Conservation (phyloP, 64 coral and sea anemone species). For the Pocillopora damicornis region DNA sequence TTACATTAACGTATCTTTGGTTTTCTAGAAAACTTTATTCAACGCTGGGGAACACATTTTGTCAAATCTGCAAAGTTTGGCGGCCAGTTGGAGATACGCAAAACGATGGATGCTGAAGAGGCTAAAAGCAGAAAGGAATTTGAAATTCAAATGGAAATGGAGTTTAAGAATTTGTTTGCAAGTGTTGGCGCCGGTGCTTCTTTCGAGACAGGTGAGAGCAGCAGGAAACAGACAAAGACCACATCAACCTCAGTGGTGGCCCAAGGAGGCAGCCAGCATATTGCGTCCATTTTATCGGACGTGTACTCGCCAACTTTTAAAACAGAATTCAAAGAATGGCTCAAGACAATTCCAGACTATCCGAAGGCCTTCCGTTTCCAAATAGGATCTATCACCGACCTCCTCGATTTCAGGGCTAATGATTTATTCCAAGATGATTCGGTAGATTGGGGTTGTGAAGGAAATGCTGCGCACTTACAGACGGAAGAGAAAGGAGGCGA, state of each 20-base stretch:
- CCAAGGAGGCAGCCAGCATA: slow-evolving; percentile 40
- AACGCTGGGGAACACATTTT: slow-evolving; percentile 55
- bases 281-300: slow-evolving; percentile 40
- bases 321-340: slow-evolving; percentile 36
- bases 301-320: slow-evolving; percentile 53
- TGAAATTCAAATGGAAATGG: slow-evolving; percentile 27
- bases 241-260: slow-evolving; percentile 35
- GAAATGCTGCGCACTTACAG: not conserved
- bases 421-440: slow-evolving; percentile 37
- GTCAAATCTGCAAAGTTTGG: slow-evolving; percentile 52
- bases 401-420: slow-evolving; percentile 33
- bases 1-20: too few species aligned
- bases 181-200: slow-evolving; percentile 35
- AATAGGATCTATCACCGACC: slow-evolving; percentile 32
- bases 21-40: slow-evolving; percentile 23
- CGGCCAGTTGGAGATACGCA: slow-evolving; percentile 18
- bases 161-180: slow-evolving; percentile 44
- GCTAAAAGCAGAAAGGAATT: not conserved
- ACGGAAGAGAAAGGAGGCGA: not conserved
- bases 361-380: slow-evolving; percentile 46
- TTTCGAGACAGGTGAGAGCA: not conserved
- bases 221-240: not conserved
- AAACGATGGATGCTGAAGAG: not conserved
- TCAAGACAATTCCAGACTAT: slow-evolving; percentile 20
- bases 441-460: slow-evolving; percentile 1